phyloP scores from a whole-genome alignment of 2,113 vertebrate species.

The Proterorhinus semilunaris region DNA sequence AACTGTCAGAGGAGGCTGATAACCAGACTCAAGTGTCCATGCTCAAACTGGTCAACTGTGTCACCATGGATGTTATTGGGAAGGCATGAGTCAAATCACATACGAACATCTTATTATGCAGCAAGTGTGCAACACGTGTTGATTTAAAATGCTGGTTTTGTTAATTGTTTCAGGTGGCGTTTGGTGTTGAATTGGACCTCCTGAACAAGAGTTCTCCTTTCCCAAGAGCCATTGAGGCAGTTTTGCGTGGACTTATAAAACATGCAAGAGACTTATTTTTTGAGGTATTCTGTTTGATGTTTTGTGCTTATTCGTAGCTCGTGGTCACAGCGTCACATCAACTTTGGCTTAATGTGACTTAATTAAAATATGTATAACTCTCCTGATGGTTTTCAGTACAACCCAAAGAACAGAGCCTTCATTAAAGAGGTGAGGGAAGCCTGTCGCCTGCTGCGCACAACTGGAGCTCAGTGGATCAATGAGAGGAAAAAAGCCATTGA shows the following conservation, averaged over 20 bases:
- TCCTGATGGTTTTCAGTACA: too few species aligned
- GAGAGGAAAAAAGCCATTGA: slow-evolving; percentile 69
- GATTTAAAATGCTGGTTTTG: background rate
- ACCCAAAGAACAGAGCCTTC: too few species aligned
- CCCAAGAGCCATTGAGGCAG: slow-evolving; percentile 75
- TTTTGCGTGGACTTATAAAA: slow-evolving; percentile 77
- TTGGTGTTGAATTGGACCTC: slow-evolving; percentile 85
- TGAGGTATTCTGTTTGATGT: slow-evolving; percentile 55
- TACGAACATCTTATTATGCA: background rate
- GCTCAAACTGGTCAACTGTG: slow-evolving; percentile 63
- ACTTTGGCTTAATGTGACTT: too few species aligned
- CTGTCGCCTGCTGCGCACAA: too few species aligned
- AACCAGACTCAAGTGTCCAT: slow-evolving; percentile 52
- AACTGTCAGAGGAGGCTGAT: slow-evolving; percentile 54
- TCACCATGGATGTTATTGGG: slow-evolving; percentile 72
- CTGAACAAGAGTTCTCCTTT: slow-evolving; percentile 70
- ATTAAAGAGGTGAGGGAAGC: too few species aligned
- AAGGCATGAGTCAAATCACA: slow-evolving; percentile 51
- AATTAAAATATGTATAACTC: too few species aligned
- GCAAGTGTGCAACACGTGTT: too few species aligned
- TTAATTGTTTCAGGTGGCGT: slow-evolving; percentile 76
- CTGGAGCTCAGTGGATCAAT: too few species aligned
- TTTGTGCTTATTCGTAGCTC: slow-evolving; percentile 24
- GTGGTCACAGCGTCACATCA: too few species aligned
- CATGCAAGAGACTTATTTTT: slow-evolving; percentile 58